Base-by-base conservation (phyloP, 1,140 invertebrate species). In the Pantala flavescens region DNA sequence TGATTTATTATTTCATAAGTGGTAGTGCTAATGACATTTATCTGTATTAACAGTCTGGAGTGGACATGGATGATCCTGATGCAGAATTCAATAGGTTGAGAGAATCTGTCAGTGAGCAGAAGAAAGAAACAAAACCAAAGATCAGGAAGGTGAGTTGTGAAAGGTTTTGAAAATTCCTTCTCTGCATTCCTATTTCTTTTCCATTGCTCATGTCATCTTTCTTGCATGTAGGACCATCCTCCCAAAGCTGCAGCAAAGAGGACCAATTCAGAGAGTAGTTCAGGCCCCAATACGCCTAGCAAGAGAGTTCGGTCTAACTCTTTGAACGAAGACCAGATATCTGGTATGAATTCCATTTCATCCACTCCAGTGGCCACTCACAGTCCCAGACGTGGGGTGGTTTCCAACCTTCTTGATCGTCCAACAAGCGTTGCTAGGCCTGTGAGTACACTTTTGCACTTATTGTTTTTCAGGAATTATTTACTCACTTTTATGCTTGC, bases 11-110 rank as follows among this genome's bases (percentile, higher is more conserved):
- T 75, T 24, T 71, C 42, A 72, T 0, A 7, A 28, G 21, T 0
- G n/a, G 11, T 2, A 23, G n/a, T 70, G n/a, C 2, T 5, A 49
- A 21, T 21, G 42, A n/a, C 12, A 71, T 14, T 49, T 36, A n/a
- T 71, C 63, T 77, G n/a, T n/a, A n/a, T 23, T 55, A 21, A 14
- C 24, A 73, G 16, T 43, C 36, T 0, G 28, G 19, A 5, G 28
- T 42, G 10, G 71, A 72, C 71, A 16, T 24, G 23, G 71, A 72
- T 72, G 71, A 24, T 72, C 49, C 49, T 0, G 88, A 91, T 77
- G 87, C 87, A n/a, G 85, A 90, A 73, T 91, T 91, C 77, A 88
- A 92, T 78, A 88, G 89, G 79, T 82, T 92, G 49, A 89, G 88
- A 79, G 88, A 89, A 79, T 86, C 84, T 63, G 78, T 78, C 12